Evolutionary conservation across 2,797 vertebrate species (phyloP).

Genomic region (Vireo griseus): DNA sequence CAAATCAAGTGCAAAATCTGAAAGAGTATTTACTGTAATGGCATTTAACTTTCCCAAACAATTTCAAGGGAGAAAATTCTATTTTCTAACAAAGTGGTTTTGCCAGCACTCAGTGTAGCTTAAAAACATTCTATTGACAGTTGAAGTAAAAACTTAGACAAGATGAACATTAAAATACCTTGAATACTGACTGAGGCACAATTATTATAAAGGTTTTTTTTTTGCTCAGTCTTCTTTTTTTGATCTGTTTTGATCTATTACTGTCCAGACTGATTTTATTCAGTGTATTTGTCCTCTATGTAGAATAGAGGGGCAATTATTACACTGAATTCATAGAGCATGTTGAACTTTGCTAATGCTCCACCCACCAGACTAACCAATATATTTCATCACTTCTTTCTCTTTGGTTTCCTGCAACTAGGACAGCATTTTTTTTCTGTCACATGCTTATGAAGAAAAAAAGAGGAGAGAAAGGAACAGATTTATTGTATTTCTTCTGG

Average conservation of each 20-base stretch:
- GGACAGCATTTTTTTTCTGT: background rate
- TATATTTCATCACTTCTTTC: background rate
- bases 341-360: background rate
- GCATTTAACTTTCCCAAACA: background rate
- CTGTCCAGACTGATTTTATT: background rate
- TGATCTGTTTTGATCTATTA: background rate
- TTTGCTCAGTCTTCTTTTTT: background rate
- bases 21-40: background rate
- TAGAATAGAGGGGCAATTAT: background rate
- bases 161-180: background rate
- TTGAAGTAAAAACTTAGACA: background rate
- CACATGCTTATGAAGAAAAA: background rate
- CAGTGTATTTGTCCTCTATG: background rate
- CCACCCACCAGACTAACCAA: background rate
- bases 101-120: background rate
- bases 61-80: background rate
- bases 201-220: background rate
- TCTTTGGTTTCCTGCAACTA: background rate
- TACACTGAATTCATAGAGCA: background rate
- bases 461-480: fast-evolving
- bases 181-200: background rate
- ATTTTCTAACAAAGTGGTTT: background rate
- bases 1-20: background rate
- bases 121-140: background rate
- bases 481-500: background rate